These are phyloP conservation scores for Pseudopleuronectes americanus DNA, from an alignment of 2,797 vertebrate genomes.

Conservation along the genomic window DNA sequence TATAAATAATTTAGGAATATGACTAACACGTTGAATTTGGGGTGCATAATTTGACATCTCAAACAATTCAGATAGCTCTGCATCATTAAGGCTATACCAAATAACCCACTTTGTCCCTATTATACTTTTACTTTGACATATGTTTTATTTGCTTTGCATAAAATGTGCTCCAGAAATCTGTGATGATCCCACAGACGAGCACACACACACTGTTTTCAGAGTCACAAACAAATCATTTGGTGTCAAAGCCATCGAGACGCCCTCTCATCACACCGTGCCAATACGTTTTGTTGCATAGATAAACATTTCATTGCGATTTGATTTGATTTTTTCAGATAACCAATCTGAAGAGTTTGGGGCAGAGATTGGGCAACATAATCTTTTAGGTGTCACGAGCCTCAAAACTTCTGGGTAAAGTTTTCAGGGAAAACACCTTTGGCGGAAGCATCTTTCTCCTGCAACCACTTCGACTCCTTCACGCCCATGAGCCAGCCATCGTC, in stretches of 20 bases:
- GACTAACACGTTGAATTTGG: background rate
- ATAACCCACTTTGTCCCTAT: slow-evolving; percentile 1
- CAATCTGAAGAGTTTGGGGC: background rate
- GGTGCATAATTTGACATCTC: background rate
- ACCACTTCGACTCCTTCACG: slow-evolving; percentile 92
- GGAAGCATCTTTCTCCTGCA: slow-evolving; percentile 89
- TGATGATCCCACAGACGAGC: background rate
- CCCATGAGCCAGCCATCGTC: slow-evolving; percentile 98
- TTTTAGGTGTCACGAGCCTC: slow-evolving; percentile 63
- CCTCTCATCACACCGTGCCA: slow-evolving; percentile 2
- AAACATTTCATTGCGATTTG: background rate
- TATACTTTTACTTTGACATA: background rate
- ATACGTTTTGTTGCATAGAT: slow-evolving; percentile 11
- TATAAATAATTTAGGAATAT: slow-evolving; percentile 25
- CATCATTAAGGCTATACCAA: too few species aligned
- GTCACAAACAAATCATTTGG: slow-evolving; percentile 10
- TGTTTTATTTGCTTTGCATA: slow-evolving; percentile 1
- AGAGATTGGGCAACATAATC: background rate
- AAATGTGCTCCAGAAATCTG: background rate
- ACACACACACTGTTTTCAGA: slow-evolving; percentile 18
- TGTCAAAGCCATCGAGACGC: slow-evolving; percentile 4
- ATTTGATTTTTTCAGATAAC: slow-evolving; percentile 2
- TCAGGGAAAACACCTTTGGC: slow-evolving; percentile 95
- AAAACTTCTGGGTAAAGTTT: slow-evolving; percentile 95
- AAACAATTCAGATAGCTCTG: background rate